These are phyloP conservation scores for Triplophysa dalaica DNA, from an alignment of 2,113 vertebrate genomes.

Conservation along the genomic window DNA sequence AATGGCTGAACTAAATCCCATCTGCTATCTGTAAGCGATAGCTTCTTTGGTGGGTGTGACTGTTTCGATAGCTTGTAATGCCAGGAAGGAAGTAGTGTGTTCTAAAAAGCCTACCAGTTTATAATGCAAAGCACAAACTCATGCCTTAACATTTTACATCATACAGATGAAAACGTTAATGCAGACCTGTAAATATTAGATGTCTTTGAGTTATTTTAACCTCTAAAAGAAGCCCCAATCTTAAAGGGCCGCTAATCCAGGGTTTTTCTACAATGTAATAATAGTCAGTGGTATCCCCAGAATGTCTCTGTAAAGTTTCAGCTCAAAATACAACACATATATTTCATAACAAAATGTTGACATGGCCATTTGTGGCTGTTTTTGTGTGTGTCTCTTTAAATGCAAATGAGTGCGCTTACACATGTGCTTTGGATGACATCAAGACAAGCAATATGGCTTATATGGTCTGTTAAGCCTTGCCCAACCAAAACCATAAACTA, in stretches of 20 bases:
- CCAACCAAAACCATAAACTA: too few relatives aligned
- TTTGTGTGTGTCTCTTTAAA: too few relatives aligned
- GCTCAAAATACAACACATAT: too few relatives aligned
- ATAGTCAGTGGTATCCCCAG: too few relatives aligned
- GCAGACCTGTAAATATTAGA: conserved; percentile 44
- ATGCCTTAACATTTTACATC: conserved; percentile 15
- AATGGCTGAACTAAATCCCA: conserved; percentile 9
- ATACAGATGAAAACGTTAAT: conserved; percentile 18
- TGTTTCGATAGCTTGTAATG: conserved; percentile 13
- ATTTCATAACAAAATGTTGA: too few relatives aligned
- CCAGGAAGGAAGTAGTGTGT: conserved; percentile 29
- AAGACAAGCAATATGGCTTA: too few relatives aligned
- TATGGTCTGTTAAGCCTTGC: too few relatives aligned
- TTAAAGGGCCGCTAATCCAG: not conserved
- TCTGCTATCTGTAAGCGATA: not conserved
- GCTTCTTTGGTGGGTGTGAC: not conserved
- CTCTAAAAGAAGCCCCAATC: conserved; percentile 25
- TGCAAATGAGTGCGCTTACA: too few relatives aligned
- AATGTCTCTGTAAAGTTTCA: too few relatives aligned
- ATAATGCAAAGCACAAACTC: not conserved
- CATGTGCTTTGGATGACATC: too few relatives aligned
- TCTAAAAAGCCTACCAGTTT: conserved; percentile 1
- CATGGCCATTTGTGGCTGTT: too few relatives aligned
- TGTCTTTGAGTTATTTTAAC: conserved; percentile 21
- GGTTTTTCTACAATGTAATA: too few relatives aligned